phyloP scores from a whole-genome alignment of 2,888 invertebrate genomes.

The Noctua janthe region DNA sequence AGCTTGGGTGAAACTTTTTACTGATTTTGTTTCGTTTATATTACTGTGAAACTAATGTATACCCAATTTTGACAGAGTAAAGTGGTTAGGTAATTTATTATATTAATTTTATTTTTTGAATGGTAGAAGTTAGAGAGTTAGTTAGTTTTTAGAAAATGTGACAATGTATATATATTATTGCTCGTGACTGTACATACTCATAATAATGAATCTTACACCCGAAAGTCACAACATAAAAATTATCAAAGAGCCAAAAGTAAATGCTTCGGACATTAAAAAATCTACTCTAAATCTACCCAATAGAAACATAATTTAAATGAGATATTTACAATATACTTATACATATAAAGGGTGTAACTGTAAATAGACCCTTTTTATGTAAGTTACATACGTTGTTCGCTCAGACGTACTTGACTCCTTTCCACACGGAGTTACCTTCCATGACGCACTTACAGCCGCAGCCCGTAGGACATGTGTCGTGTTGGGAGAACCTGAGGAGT shows the following conservation, averaged over 20 bases:
- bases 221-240: slow-evolving; percentile 44
- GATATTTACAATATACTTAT: slow-evolving; percentile 46
- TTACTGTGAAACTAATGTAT: no score
- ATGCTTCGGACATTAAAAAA: slow-evolving; percentile 8
- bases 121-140: no score
- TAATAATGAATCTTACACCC: neutral
- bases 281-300: slow-evolving; percentile 12
- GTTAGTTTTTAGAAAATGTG: no score
- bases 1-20: no score
- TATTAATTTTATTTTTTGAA: no score
- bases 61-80: no score
- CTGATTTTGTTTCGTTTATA: no score
- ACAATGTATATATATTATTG: no score
- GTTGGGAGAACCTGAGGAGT: slow-evolving; percentile 86
- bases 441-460: slow-evolving; percentile 97
- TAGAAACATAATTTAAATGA: slow-evolving; percentile 23
- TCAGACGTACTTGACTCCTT: slow-evolving; percentile 84
- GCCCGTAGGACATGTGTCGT: slow-evolving; percentile 96
- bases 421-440: slow-evolving; percentile 90
- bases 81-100: no score
- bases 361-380: neutral
- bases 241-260: slow-evolving; percentile 17
- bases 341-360: neutral
- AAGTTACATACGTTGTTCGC: slow-evolving; percentile 20
- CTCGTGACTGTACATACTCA: neutral